These are phyloP conservation scores for Pocota personata DNA, from an alignment of 2,888 invertebrate species.

Conservation along the genomic window DNA sequence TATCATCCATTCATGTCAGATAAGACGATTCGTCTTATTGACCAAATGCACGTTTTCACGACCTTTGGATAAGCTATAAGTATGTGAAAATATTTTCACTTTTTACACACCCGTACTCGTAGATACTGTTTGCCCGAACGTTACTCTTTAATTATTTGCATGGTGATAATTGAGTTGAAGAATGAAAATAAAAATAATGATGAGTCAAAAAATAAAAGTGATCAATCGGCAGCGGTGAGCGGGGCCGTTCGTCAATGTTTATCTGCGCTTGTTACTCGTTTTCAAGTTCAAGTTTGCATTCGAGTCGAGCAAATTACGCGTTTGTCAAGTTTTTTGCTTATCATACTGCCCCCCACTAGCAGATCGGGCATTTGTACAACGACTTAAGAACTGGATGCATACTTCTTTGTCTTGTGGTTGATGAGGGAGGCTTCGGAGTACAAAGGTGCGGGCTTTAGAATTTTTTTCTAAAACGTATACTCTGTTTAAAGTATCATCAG, in stretches of 20 bases:
- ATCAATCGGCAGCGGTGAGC: not conserved
- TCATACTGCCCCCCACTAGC: not conserved
- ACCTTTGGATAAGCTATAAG: not conserved
- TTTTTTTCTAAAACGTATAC: not conserved
- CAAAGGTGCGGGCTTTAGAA: not conserved
- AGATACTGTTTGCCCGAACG: not conserved
- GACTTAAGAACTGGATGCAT: not conserved
- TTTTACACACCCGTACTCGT: not conserved
- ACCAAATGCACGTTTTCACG: conserved; percentile 8
- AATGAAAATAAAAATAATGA: conserved; percentile 16
- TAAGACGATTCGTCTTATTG: not conserved
- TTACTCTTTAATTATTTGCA: conserved; percentile 37
- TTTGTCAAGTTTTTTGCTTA: conserved; percentile 15
- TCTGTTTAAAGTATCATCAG: conserved; percentile 27
- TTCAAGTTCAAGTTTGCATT: conserved; percentile 47
- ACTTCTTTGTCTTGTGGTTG: not conserved
- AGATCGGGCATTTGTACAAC: not conserved
- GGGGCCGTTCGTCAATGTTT: not conserved
- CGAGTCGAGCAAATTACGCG: conserved; percentile 21
- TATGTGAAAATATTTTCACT: conserved; percentile 21
- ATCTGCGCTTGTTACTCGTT: conserved; percentile 11
- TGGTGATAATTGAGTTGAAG: conserved; percentile 30
- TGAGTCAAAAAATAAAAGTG: not conserved
- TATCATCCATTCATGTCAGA: not conserved
- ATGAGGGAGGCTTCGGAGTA: not conserved